These are phyloP conservation scores for Virgularia gustaviana DNA, from an alignment of 92 coral and sea anemone species.

Conservation along the genomic window DNA sequence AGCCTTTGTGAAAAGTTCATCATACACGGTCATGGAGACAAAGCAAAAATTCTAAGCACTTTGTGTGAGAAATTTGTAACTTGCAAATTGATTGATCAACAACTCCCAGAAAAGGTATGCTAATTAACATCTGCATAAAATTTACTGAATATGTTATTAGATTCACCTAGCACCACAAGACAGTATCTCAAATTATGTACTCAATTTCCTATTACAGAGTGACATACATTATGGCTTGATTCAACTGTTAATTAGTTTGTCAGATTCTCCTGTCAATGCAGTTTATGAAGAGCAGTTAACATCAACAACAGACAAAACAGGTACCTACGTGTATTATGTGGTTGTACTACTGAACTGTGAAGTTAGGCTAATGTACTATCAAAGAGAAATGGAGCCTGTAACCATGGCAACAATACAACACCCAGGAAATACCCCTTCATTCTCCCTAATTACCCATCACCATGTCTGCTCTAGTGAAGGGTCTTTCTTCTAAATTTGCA, in stretches of 20 bases:
- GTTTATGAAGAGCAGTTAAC: slow-evolving; percentile 55
- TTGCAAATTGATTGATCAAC: slow-evolving; percentile 51
- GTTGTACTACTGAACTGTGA: too few species aligned
- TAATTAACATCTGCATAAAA: not conserved
- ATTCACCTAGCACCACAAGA: too few species aligned
- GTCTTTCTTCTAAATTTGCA: too few species aligned
- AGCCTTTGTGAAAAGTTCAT: slow-evolving; percentile 78
- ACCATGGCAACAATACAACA: too few species aligned
- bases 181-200: too few species aligned
- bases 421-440: too few species aligned
- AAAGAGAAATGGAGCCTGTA: too few species aligned
- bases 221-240: slow-evolving; percentile 79
- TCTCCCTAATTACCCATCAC: too few species aligned
- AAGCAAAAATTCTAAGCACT: slow-evolving; percentile 63
- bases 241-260: slow-evolving; percentile 55
- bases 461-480: too few species aligned
- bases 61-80: slow-evolving; percentile 66
- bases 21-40: slow-evolving; percentile 77
- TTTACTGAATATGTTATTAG: not conserved
- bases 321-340: too few species aligned
- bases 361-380: too few species aligned
- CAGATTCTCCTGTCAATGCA: slow-evolving; percentile 69
- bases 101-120: slow-evolving; percentile 61
- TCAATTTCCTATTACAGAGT: slow-evolving; percentile 57
- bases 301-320: not conserved